These are phyloP conservation scores for Oligia latruncula DNA, from an alignment of 2,888 invertebrate genomes.

Conservation along the genomic window DNA sequence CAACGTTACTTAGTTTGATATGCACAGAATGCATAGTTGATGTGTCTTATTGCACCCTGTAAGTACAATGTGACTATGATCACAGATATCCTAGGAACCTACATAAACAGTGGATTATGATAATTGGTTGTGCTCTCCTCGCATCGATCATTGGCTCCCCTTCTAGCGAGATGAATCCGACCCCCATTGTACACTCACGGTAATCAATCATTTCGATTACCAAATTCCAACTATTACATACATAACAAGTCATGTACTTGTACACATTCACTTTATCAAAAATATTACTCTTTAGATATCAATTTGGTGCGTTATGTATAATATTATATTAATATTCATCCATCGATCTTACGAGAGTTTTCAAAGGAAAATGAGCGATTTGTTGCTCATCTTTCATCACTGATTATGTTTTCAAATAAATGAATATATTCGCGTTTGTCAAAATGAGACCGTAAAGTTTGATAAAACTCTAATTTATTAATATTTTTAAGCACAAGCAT, in stretches of 20 bases:
- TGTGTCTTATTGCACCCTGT: too few species aligned
- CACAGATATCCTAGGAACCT: neutral
- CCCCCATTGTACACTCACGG: slow-evolving; percentile 61
- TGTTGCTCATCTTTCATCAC: slow-evolving; percentile 22
- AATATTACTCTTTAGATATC: slow-evolving; percentile 44
- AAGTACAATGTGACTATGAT: neutral
- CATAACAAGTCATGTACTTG: slow-evolving; percentile 45
- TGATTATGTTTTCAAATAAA: slow-evolving; percentile 10
- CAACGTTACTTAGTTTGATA: too few species aligned
- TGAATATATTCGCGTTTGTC: neutral
- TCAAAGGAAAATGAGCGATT: slow-evolving; percentile 44
- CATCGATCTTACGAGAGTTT: slow-evolving; percentile 48
- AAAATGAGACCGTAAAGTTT: neutral
- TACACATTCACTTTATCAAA: slow-evolving; percentile 45
- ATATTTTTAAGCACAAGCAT: neutral
- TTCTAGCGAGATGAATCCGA: slow-evolving; percentile 60
- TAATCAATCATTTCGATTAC: slow-evolving; percentile 70
- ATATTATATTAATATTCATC: slow-evolving; percentile 35
- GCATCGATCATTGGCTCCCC: slow-evolving; percentile 71
- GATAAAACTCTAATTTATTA: neutral
- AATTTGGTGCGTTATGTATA: slow-evolving; percentile 31
- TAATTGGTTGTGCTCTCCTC: slow-evolving; percentile 65
- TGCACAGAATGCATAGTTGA: too few species aligned
- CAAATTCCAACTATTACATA: slow-evolving; percentile 56
- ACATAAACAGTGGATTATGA: slow-evolving; percentile 62